Evolutionary conservation across 2,113 vertebrate genomes (phyloP).

Genomic region (Orthonyx spaldingii): DNA sequence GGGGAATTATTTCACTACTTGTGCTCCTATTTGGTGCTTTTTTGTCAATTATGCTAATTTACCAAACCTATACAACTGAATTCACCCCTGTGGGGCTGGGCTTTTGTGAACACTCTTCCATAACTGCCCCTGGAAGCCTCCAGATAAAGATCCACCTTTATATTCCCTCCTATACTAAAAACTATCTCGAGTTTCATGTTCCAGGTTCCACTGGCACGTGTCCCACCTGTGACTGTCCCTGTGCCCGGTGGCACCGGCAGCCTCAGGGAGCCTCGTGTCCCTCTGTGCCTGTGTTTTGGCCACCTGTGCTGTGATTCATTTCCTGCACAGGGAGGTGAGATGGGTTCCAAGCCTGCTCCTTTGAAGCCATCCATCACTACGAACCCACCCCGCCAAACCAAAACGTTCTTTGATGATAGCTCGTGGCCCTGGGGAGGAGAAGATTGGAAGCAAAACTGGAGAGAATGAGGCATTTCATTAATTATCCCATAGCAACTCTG

Average conservation of each 20-base stretch:
- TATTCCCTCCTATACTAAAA: no score
- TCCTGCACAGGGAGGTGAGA: neutral
- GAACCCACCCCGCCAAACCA: neutral
- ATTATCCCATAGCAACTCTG: conserved; percentile 37
- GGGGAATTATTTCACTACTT: no score
- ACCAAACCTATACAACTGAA: no score
- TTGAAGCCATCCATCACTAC: neutral
- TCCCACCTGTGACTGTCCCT: neutral
- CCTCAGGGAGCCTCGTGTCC: neutral
- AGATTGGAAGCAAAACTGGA: conserved; percentile 22
- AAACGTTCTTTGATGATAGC: neutral
- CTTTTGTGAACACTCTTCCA: no score
- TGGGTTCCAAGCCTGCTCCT: neutral
- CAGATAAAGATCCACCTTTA: no score
- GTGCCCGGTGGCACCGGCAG: neutral
- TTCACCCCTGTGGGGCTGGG: no score
- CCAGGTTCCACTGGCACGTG: no score
- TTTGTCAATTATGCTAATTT: no score
- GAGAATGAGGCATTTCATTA: conserved; percentile 18
- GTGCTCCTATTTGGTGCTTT: no score
- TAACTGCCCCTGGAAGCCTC: no score
- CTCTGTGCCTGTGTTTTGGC: neutral
- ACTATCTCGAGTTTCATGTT: no score
- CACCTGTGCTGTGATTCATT: neutral
- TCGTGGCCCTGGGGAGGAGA: neutral